phyloP scores from a whole-genome alignment of 2,113 vertebrate genomes.

The Muscicapa adusta region DNA sequence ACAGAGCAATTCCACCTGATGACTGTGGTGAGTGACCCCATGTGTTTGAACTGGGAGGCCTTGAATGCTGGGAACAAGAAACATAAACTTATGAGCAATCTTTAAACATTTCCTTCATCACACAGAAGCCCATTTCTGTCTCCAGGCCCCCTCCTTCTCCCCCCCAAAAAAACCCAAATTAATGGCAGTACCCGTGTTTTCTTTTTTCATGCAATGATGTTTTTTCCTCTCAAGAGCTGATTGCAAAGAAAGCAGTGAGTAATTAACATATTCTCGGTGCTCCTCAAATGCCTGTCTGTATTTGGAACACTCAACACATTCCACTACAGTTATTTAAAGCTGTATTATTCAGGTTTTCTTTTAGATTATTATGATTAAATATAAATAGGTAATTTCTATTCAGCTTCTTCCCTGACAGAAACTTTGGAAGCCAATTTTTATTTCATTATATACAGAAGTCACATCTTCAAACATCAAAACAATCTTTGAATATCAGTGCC shows the following conservation, averaged over 20 bases:
- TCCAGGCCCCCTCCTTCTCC: background rate
- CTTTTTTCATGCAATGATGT: background rate
- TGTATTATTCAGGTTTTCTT: background rate
- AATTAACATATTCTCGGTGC: background rate
- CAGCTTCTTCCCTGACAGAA: background rate
- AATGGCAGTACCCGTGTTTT: background rate
- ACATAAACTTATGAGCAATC: background rate
- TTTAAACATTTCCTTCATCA: background rate
- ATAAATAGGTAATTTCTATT: slow-evolving; percentile 43
- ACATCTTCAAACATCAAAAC: background rate
- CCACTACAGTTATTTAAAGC: background rate
- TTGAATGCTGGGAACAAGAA: background rate
- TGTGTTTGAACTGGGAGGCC: background rate
- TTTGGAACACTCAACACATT: background rate
- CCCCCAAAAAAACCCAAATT: background rate
- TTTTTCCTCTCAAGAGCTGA: background rate
- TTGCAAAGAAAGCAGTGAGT: background rate
- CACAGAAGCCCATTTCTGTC: background rate
- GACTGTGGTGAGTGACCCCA: background rate
- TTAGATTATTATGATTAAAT: slow-evolving; percentile 27
- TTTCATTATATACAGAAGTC: background rate
- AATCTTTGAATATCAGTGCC: background rate
- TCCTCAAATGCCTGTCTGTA: background rate
- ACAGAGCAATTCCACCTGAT: background rate
- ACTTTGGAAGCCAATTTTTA: slow-evolving; percentile 17